Evolutionary conservation across 2,797 vertebrate genomes (phyloP).

Genomic region (Scleropages formosus): DNA sequence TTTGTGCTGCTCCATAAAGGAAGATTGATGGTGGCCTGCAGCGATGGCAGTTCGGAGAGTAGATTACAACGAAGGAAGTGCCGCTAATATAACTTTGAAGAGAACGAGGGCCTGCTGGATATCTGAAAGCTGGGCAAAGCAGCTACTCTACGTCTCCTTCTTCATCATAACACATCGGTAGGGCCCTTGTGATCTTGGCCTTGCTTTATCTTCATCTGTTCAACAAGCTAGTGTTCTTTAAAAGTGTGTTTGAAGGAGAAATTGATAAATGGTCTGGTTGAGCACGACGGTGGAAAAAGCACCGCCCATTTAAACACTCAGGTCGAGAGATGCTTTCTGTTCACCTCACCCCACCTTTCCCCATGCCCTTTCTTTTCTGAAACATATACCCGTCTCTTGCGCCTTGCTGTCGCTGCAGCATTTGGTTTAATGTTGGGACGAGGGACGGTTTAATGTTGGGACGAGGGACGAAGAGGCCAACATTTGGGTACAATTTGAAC

Average conservation of each 20-base stretch:
- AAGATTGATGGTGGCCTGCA: slow-evolving; percentile 28
- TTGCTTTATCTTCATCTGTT: slow-evolving; percentile 15
- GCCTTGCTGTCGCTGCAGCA: slow-evolving; percentile 45
- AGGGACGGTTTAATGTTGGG: slow-evolving; percentile 33
- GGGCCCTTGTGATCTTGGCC: not conserved
- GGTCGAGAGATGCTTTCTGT: slow-evolving; percentile 10
- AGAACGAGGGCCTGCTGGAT: slow-evolving; percentile 12
- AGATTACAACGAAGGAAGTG: slow-evolving; percentile 25
- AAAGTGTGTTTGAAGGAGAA: slow-evolving; percentile 32
- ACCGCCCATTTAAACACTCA: slow-evolving; percentile 43
- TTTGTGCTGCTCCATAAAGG: slow-evolving; percentile 51
- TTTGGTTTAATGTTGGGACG: slow-evolving; percentile 27
- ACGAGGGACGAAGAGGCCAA: slow-evolving; percentile 46
- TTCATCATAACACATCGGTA: not conserved
- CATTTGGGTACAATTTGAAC: slow-evolving; percentile 33
- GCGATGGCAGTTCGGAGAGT: slow-evolving; percentile 19
- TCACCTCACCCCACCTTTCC: not conserved
- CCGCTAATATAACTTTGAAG: slow-evolving; percentile 19
- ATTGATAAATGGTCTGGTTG: slow-evolving; percentile 11
- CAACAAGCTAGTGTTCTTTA: not conserved
- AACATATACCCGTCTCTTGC: slow-evolving; percentile 66
- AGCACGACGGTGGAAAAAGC: slow-evolving; percentile 15
- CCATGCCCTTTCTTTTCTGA: slow-evolving; percentile 48
- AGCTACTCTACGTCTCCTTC: slow-evolving; percentile 1
- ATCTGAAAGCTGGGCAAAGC: not conserved